Conservation (phyloP, 2,797 vertebrate species). For the Yasuhikotakia modesta region DNA sequence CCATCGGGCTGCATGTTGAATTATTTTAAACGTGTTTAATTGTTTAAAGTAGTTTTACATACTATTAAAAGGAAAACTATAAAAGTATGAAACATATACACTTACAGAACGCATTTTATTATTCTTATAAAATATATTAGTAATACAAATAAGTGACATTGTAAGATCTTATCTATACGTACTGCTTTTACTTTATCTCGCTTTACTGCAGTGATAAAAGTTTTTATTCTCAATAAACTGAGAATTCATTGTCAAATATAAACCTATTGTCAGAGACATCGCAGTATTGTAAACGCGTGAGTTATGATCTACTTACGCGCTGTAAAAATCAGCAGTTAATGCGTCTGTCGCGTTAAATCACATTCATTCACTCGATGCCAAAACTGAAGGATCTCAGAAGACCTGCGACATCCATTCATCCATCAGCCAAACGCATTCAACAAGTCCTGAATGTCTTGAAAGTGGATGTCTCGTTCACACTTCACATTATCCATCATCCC, state of each 20-base stretch:
- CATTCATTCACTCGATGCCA: background rate
- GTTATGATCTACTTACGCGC: background rate
- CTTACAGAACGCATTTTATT: too few species aligned
- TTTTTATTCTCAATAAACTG: too few species aligned
- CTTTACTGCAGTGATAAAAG: background rate
- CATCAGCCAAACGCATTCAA: constrained; percentile 19
- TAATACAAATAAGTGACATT: too few species aligned
- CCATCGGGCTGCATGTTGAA: background rate
- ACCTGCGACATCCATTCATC: constrained; percentile 29
- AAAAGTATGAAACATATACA: too few species aligned
- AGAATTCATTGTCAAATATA: too few species aligned
- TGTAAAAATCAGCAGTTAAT: background rate
- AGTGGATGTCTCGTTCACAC: constrained; percentile 21
- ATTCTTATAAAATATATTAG: too few species aligned
- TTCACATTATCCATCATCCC: constrained; percentile 44
- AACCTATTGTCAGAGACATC: too few species aligned
- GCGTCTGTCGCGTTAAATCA: background rate
- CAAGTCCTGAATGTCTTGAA: constrained; percentile 13
- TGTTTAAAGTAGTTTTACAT: too few species aligned
- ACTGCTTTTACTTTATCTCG: background rate
- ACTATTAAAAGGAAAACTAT: too few species aligned
- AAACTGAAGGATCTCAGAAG: background rate
- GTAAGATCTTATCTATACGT: too few species aligned
- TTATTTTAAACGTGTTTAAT: too few species aligned
- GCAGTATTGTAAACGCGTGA: background rate